These are phyloP conservation scores for Dioctria linearis DNA, from an alignment of 2,888 invertebrate genomes.

Conservation along the genomic window DNA sequence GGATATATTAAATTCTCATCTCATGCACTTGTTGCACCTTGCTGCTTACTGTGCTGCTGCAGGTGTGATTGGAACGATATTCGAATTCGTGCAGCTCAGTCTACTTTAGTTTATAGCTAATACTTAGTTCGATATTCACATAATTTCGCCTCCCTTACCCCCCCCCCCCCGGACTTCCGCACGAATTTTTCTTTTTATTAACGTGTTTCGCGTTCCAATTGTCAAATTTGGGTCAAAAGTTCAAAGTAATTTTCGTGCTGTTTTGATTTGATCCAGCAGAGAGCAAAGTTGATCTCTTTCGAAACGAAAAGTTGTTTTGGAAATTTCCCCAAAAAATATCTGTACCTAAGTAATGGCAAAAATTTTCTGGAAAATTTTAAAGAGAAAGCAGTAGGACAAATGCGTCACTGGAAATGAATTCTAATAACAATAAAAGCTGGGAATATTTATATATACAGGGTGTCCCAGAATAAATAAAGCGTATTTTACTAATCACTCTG, in stretches of 20 bases:
- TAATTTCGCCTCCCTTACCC: constrained; percentile 4
- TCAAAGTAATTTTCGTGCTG: constrained; percentile 20
- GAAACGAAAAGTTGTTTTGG: not conserved
- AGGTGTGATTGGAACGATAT: not conserved
- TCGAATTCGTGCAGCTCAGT: not conserved
- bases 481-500: too few relatives aligned
- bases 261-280: too few relatives aligned
- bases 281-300: not conserved
- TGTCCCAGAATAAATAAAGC: too few relatives aligned
- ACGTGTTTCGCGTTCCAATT: constrained; percentile 20
- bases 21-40: constrained; percentile 40
- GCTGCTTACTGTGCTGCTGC: not conserved
- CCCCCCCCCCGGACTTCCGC: constrained; percentile 27
- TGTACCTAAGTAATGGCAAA: not conserved
- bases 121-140: not conserved
- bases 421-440: too few relatives aligned
- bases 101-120: not conserved
- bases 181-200: constrained; percentile 47
- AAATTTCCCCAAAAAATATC: not conserved
- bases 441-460: too few relatives aligned
- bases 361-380: not conserved
- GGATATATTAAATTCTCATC: too few relatives aligned
- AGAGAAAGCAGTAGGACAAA: constrained; percentile 11
- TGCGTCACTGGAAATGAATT: not conserved
- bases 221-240: constrained; percentile 38